phyloP scores from a whole-genome alignment of 2,888 invertebrate species.

The Icerya purchasi region DNA sequence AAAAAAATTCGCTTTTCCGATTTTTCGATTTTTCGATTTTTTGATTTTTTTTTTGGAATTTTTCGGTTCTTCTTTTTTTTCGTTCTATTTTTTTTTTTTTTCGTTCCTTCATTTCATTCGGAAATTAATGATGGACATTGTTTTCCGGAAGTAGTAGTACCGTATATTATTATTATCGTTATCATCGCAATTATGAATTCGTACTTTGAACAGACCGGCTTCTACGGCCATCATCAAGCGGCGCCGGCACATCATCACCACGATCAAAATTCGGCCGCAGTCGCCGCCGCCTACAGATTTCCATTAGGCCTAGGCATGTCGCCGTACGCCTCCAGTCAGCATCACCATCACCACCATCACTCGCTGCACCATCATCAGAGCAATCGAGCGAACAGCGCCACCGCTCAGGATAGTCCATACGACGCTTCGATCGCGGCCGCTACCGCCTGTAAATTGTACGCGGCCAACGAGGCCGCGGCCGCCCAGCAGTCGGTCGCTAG shows the following conservation, averaged over 20 bases:
- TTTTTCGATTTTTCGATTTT: too few relatives aligned
- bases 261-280: conserved; percentile 44
- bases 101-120: too few relatives aligned
- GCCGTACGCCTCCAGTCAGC: conserved; percentile 50
- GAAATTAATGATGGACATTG: too few relatives aligned
- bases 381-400: conserved; percentile 27
- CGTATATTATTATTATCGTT: too few relatives aligned
- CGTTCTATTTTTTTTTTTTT: too few relatives aligned
- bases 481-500: conserved; percentile 50
- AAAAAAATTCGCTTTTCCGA: too few relatives aligned
- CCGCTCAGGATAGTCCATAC: conserved; percentile 77
- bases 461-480: conserved; percentile 31
- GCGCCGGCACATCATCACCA: conserved; percentile 41
- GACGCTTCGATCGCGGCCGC: conserved; percentile 74
- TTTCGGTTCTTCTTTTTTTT: too few relatives aligned
- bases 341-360: conserved; percentile 52
- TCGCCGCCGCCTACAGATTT: conserved; percentile 50
- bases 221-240: conserved; percentile 79
- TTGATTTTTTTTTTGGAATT: too few relatives aligned
- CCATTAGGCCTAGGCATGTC: conserved; percentile 68
- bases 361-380: conserved; percentile 53
- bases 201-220: conserved; percentile 88
- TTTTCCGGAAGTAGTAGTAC: too few relatives aligned
- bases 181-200: too few relatives aligned
- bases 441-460: conserved; percentile 50